Percentiles rank a stretch among this genome's conserved stretches.
These are phyloP conservation scores for Scaptomyza montana DNA, from an alignment of 1,140 invertebrate species.

Conservation along the genomic window DNA sequence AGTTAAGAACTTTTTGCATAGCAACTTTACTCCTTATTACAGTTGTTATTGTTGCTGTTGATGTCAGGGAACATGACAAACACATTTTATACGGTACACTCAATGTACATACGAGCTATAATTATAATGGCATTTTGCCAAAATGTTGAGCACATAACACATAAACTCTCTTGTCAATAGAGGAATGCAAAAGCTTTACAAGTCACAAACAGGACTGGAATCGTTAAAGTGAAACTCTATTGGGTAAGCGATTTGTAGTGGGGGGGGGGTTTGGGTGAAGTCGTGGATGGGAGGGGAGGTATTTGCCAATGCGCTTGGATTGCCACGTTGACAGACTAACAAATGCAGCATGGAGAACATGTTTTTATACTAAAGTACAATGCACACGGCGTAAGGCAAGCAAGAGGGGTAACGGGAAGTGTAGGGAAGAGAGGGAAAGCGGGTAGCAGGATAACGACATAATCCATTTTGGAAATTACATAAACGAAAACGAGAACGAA, in stretches of 20 bases:
- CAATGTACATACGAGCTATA: conserved; percentile 54
- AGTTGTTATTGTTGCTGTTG: background rate
- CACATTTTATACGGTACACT: conserved; percentile 15
- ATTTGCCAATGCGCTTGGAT: conserved; percentile 18
- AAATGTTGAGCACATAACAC: conserved; percentile 45
- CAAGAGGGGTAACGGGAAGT: background rate
- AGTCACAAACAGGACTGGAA: conserved; percentile 11
- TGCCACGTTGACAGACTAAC: conserved; percentile 35
- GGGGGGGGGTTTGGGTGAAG: background rate
- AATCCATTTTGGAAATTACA: conserved; percentile 64
- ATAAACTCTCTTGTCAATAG: conserved; percentile 4
- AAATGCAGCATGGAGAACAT: conserved; percentile 41
- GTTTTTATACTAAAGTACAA: conserved; percentile 41
- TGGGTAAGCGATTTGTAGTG: background rate
- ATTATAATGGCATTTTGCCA: conserved; percentile 79
- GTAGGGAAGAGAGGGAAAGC: background rate
- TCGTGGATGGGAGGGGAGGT: background rate
- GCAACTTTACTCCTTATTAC: background rate
- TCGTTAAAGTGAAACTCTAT: conserved; percentile 14
- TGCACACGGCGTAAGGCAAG: conserved; percentile 4
- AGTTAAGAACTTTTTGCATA: background rate
- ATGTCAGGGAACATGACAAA: conserved; percentile 17
- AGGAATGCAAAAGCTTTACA: conserved; percentile 15
- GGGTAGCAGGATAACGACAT: conserved; percentile 23
- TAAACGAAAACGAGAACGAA: conserved; percentile 16